phyloP scores from a whole-genome alignment of 2,797 vertebrate species.

The Nannoperca australis region DNA sequence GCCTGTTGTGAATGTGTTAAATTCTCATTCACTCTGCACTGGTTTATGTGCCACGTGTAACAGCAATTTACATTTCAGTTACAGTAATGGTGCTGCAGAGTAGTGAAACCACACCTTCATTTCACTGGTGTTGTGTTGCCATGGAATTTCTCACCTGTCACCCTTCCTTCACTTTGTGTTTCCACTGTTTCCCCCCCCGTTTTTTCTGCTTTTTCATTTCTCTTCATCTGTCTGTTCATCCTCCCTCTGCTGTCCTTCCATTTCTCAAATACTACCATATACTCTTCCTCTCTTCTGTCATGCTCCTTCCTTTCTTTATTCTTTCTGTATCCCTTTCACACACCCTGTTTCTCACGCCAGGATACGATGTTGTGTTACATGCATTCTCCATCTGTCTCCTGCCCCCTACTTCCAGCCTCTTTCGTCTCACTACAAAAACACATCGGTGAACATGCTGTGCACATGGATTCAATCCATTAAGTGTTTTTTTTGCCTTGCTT shows the following conservation, averaged over 20 bases:
- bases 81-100: not conserved
- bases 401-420: conserved; percentile 51
- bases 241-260: not conserved
- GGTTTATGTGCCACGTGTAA: not conserved
- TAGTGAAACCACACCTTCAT: conserved; percentile 22
- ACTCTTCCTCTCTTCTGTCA: not conserved
- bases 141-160: conserved; percentile 52
- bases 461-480: conserved; percentile 63
- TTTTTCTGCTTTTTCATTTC: conserved; percentile 14
- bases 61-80: not conserved
- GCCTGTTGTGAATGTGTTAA: not conserved
- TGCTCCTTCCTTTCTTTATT: conserved; percentile 10
- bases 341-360: conserved; percentile 25
- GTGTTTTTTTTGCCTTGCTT: conserved; percentile 43
- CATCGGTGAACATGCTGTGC: conserved; percentile 54
- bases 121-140: conserved; percentile 34
- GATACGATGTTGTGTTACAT: conserved; percentile 61
- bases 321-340: conserved; percentile 6
- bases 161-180: conserved; percentile 21
- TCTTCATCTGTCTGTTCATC: conserved; percentile 7
- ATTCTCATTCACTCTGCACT: not conserved
- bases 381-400: conserved; percentile 79
- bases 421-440: conserved; percentile 56
- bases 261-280: not conserved
- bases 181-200: conserved; percentile 15